Conservation (phyloP, 2,888 invertebrate species). For the Elegia similella region DNA sequence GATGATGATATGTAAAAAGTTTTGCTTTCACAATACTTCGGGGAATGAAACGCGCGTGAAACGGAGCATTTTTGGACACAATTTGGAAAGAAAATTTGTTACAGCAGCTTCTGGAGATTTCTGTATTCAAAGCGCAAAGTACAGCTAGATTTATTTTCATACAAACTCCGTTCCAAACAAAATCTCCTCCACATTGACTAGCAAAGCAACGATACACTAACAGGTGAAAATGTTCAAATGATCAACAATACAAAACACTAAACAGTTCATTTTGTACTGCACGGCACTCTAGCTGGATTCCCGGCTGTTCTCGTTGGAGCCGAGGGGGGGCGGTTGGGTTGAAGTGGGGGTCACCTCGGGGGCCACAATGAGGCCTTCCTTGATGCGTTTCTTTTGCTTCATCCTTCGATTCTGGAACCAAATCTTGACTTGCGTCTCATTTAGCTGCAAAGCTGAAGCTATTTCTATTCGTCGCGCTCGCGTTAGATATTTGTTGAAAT, state of each 20-base stretch:
- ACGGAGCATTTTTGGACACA: too few relatives aligned
- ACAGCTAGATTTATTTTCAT: background rate
- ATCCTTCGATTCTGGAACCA: constrained; percentile 99
- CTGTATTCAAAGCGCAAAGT: background rate
- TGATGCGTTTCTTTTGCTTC: constrained; percentile 99
- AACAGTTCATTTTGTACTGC: constrained; percentile 8
- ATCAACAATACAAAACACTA: constrained; percentile 10
- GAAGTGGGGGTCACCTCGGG: constrained; percentile 75
- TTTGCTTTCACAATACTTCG: too few relatives aligned
- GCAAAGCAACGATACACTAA: constrained; percentile 2
- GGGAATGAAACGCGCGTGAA: too few relatives aligned
- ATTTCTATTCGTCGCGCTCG: constrained; percentile 98
- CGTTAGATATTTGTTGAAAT: constrained; percentile 99
- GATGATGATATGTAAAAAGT: too few relatives aligned
- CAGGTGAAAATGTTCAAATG: background rate
- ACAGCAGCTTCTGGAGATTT: too few relatives aligned
- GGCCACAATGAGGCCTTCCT: constrained; percentile 90
- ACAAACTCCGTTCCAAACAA: background rate
- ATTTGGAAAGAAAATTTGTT: too few relatives aligned
- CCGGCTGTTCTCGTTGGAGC: constrained; percentile 87
- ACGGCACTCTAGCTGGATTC: constrained; percentile 82
- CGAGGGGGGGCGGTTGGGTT: constrained; percentile 61
- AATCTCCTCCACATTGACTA: background rate
- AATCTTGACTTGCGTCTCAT: constrained; percentile 98
- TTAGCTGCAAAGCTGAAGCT: constrained; percentile 96